Evolutionary conservation across 2,888 invertebrate genomes (phyloP), one percentile per base, ranked within the genome.

Genomic region (Napeogenes inachia): DNA sequence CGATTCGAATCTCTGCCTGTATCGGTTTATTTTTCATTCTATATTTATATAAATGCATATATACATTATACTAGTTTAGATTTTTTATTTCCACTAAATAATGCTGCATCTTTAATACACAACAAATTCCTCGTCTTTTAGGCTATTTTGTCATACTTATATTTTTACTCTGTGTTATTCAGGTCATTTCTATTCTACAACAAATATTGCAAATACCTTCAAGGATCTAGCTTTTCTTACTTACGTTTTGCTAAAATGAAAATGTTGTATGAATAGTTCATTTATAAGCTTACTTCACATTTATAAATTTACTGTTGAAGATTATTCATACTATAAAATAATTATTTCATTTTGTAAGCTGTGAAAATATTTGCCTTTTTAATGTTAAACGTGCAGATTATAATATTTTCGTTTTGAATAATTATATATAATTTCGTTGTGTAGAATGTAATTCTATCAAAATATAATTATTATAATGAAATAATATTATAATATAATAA

Each of bases 181-280:
- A 70, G 68, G 61, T 64, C 70, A 65, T 62, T 50, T 62, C 57
- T 65, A 66, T 45, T 57, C 59, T 65, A 64, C 62, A 69, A 69
- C 66, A 58, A 73, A 71, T 73, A 68, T 70, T 70, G 68, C 64
- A 62, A 72, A 75, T 75, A 69, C 68, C 67, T 71, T 64, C 59
- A 56, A 64, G 60, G 59, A 63, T 60, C 68, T 68, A 57, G 57
- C 61, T 68, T 65, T 68, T 60, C 66, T 60, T 72, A 75, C 68
- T 70, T 67, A 70, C 64, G 70, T 70, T 58, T 61, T 71, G 70
- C 68, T 68, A 67, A 75, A 77, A 74, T 75, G 69, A 71, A 73
- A 71, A 71, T 79, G 76, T 68, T 71, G 69, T 70, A 66, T 64
- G 62, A 62, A 65, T 59, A 59, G 54, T 59, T 59, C 62, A 62